These are phyloP conservation scores for Sebastes itinus DNA, from an alignment of 2,797 vertebrate genomes.

Conservation along the genomic window DNA sequence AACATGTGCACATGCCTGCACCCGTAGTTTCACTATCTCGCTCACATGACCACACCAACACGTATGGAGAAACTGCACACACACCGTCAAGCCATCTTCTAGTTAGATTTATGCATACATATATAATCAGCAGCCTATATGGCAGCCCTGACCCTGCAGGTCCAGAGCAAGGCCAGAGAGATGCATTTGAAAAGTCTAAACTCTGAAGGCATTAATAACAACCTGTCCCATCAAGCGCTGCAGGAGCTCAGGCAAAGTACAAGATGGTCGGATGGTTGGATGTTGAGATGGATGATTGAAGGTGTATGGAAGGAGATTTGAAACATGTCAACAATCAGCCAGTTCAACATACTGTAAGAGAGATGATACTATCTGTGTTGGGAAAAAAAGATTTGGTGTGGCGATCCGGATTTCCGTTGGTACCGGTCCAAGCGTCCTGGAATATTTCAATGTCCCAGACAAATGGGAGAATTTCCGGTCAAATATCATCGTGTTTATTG, in stretches of 20 bases:
- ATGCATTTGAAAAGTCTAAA: slow-evolving; percentile 57
- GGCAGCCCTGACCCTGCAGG: slow-evolving; percentile 71
- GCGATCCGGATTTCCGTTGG: background rate
- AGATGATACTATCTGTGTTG: background rate
- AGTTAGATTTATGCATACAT: slow-evolving; percentile 78
- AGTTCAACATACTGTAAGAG: background rate
- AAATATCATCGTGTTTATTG: background rate
- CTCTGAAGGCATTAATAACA: slow-evolving; percentile 69
- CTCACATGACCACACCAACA: slow-evolving; percentile 6
- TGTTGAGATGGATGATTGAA: slow-evolving; percentile 5
- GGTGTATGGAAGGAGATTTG: background rate
- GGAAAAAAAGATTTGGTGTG: background rate
- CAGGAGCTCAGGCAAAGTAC: background rate
- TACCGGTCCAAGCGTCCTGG: background rate
- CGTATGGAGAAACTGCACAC: background rate
- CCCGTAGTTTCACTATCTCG: background rate
- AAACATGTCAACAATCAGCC: background rate
- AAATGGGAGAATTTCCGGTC: background rate
- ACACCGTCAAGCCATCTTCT: slow-evolving; percentile 21
- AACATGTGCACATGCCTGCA: background rate
- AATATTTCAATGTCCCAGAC: background rate
- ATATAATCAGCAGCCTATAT: slow-evolving; percentile 57
- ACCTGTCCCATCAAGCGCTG: slow-evolving; percentile 40
- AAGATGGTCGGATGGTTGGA: background rate
- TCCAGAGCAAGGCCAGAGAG: slow-evolving; percentile 70